Conservation (phyloP, 2,113 vertebrate genomes). For the Zeus faber region DNA sequence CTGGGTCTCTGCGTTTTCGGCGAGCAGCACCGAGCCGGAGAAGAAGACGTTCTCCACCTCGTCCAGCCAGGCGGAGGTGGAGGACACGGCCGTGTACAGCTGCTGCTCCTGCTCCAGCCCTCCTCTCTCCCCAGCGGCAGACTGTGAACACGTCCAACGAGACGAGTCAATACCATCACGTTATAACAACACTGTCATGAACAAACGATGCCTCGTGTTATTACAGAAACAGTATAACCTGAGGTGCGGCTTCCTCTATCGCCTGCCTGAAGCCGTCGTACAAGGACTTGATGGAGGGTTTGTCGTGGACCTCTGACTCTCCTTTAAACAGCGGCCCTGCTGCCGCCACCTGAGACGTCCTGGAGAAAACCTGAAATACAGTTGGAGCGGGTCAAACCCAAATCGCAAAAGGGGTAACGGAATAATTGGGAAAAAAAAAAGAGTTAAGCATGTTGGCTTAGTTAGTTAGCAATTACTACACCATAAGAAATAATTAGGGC, state of each 20-base stretch:
- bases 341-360: constrained; percentile 77
- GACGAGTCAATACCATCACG: neutral
- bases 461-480: too few relatives aligned
- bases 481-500: neutral
- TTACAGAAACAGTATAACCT: constrained; percentile 40
- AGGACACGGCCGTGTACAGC: constrained; percentile 80
- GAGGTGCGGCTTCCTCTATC: constrained; percentile 80
- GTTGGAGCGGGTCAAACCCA: neutral
- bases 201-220: neutral
- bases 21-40: constrained; percentile 74
- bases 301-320: constrained; percentile 73
- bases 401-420: too few relatives aligned
- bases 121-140: constrained; percentile 56
- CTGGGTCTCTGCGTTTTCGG: constrained; percentile 81
- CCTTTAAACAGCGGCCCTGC: constrained; percentile 76
- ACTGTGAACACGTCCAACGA: constrained; percentile 53
- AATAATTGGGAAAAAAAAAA: too few relatives aligned
- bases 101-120: constrained; percentile 79
- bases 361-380: constrained; percentile 79
- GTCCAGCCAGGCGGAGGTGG: constrained; percentile 85
- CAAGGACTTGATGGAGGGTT: constrained; percentile 76
- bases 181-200: neutral
- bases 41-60: constrained; percentile 83
- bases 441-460: too few relatives aligned
- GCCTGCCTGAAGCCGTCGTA: constrained; percentile 80